Base-by-base conservation (phyloP, 2,888 invertebrate genomes). In the Tiphia femorata region DNA sequence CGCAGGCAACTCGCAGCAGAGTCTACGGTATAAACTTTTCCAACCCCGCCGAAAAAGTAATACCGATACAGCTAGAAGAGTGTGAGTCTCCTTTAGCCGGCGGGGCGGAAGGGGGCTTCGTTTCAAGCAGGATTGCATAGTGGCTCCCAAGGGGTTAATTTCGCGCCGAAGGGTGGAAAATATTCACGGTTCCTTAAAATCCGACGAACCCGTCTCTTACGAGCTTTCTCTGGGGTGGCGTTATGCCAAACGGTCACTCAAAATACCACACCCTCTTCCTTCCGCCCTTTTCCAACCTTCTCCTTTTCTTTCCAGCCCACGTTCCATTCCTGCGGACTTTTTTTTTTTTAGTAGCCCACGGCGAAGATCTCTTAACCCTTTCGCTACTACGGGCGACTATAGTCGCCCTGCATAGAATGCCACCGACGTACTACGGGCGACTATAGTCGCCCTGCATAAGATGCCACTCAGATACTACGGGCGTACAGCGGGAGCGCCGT, bases 171-270 rank as follows among this genome's bases (percentile, higher is more conserved):
- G 77, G 79, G 72, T 65, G 67, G 74, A 77, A 77, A 78, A 76
- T 78, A 79, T 81, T 81, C 80, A 81, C 81, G 80, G 79, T 80
- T 80, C 80, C 77, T 81, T 81, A 81, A 81, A 81, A 81, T 77
- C 78, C 78, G 73, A 70, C 76, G 66, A 75, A 62, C 68, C 66
- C 67, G 65, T 73, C 66, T 71, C 67, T 72, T 74, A 67, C 71
- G 60, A 63, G 60, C 67, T 69, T 59, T 46, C 78, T 77, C 79
- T 70, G 52, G 81, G 79, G 78, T 77, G 70, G 72, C 72, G 73
- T 77, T 78, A 76, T 76, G 71, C 73, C 72, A 75, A 80, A 77
- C 75, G 81, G 80, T 80, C 81, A 81, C 76, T 79, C 76, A 70
- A 74, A 76, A 72, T 72, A 76, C 27, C 23, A 73, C 70, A 72